phyloP scores from a whole-genome alignment of 2,888 invertebrate species.

The Hofmannophila pseudospretella region DNA sequence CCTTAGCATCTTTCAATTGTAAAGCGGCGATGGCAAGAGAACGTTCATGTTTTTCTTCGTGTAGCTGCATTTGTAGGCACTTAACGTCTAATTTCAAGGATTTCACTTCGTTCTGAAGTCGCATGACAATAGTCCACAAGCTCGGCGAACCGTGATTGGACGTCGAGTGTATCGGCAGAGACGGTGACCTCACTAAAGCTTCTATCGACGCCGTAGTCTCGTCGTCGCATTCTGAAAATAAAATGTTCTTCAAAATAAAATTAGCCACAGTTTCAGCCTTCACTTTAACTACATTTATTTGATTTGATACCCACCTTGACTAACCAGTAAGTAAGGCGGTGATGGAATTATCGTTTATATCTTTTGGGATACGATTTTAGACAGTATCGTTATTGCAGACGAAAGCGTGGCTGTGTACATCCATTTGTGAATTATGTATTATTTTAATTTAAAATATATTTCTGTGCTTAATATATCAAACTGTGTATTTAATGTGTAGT shows the following conservation, averaged over 20 bases:
- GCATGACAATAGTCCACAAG: slow-evolving; percentile 86
- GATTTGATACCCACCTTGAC: slow-evolving; percentile 34
- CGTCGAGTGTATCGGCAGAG: slow-evolving; percentile 62
- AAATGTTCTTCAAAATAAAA: slow-evolving; percentile 30
- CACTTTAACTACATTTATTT: slow-evolving; percentile 17
- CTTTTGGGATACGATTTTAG: too few relatives aligned
- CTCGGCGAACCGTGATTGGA: slow-evolving; percentile 73
- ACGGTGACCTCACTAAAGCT: slow-evolving; percentile 66
- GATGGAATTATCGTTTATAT: too few relatives aligned
- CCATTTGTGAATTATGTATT: too few relatives aligned
- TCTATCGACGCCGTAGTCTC: slow-evolving; percentile 55
- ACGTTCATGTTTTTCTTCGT: slow-evolving; percentile 81
- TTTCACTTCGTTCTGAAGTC: slow-evolving; percentile 85
- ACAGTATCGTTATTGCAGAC: too few relatives aligned
- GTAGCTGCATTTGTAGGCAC: slow-evolving; percentile 78
- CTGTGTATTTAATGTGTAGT: too few relatives aligned
- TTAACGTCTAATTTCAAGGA: slow-evolving; percentile 80
- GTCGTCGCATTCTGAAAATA: slow-evolving; percentile 72
- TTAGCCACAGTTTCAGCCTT: slow-evolving; percentile 9
- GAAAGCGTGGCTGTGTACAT: too few relatives aligned
- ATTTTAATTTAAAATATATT: too few relatives aligned
- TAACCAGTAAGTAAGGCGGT: slow-evolving; percentile 2
- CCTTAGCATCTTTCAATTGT: slow-evolving; percentile 64
- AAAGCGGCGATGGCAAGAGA: slow-evolving; percentile 64
- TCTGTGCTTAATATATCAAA: too few relatives aligned